Evolutionary conservation across 2,113 vertebrate genomes (phyloP), one percentile per base, ranked within the genome.

Genomic region (Geococcyx californianus): DNA sequence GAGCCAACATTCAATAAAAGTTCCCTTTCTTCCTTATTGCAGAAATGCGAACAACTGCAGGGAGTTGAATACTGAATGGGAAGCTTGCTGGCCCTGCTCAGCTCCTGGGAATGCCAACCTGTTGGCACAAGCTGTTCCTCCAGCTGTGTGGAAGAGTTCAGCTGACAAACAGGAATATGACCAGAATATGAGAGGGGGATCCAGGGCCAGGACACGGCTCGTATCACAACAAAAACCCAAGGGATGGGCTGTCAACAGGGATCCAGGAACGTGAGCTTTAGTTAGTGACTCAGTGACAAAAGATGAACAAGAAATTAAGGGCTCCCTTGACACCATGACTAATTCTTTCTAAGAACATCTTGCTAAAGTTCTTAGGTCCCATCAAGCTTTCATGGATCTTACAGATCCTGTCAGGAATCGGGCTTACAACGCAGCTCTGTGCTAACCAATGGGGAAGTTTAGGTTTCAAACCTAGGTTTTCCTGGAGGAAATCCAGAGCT

Each of bases 11-110:
- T 59, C 45, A 62, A 28, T n/a, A 40, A 60, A 79, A 47, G 20
- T 12, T 64, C 29, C 34, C 29, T 64, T 63, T 21, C 20, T 49
- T 13, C 56, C 54, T 31, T 36, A 4, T 10, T 38, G 28, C 69
- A 72, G 58, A 33, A 62, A 52, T 5, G 38, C 3, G 16, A 73
- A 28, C 5, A 49, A 26, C 20, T 70, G 20, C 29, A 47, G 7
- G 24, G 19, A 73, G 14, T 0, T 9, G 49, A 47, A 40, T 31
- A 34, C 62, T 9, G 26, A 59, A 33, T 0, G 0, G 62, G 49
- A 63, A 1, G 5, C 55, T 16, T 59, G 26, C 28, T 58, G 59
- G 28, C n/a, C 1, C 0, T 36, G 54, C 13, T 24, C 49, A 66
- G 7, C 0, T 52, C 66, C 66, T 24, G 60, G 54, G 10, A 73